Percentiles rank a stretch among this genome's conserved stretches.
phyloP scores from a whole-genome alignment of 1,140 invertebrate species.

The Nasonia longicornis region DNA sequence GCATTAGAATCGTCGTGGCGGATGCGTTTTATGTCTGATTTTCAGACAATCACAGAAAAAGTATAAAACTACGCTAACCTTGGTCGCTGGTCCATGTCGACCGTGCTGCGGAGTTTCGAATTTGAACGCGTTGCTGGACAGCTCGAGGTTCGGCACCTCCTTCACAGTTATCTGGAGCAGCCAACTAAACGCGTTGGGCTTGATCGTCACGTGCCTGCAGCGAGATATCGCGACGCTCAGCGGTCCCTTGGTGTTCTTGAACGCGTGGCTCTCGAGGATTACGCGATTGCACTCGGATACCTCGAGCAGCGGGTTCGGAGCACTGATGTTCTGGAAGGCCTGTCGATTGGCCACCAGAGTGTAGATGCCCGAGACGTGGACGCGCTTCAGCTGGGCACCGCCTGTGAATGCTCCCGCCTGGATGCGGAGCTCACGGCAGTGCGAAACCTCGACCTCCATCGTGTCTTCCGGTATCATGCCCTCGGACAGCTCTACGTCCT shows the following conservation, averaged over 20 bases:
- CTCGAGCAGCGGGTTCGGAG: slow-evolving; percentile 69
- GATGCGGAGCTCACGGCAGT: slow-evolving; percentile 72
- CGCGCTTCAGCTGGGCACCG: slow-evolving; percentile 63
- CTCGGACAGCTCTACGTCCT: slow-evolving; percentile 70
- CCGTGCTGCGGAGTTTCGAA: slow-evolving; percentile 71
- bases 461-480: slow-evolving; percentile 69
- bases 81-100: slow-evolving; percentile 71
- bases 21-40: too few species aligned
- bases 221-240: slow-evolving; percentile 71
- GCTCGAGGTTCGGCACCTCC: slow-evolving; percentile 70
- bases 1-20: background rate
- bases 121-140: slow-evolving; percentile 74
- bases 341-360: slow-evolving; percentile 69
- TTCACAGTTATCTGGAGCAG: slow-evolving; percentile 72
- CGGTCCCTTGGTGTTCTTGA: slow-evolving; percentile 72
- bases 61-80: slow-evolving; percentile 58
- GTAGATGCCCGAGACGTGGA: slow-evolving; percentile 67
- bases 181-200: slow-evolving; percentile 75
- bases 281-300: slow-evolving; percentile 70
- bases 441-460: slow-evolving; percentile 72
- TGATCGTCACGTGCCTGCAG: slow-evolving; percentile 72
- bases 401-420: slow-evolving; percentile 67
- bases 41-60: background rate
- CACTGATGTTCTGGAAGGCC: slow-evolving; percentile 70
- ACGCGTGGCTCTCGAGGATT: slow-evolving; percentile 70